phyloP scores from a whole-genome alignment of 2,888 invertebrate genomes.

The Epinotia nisella region DNA sequence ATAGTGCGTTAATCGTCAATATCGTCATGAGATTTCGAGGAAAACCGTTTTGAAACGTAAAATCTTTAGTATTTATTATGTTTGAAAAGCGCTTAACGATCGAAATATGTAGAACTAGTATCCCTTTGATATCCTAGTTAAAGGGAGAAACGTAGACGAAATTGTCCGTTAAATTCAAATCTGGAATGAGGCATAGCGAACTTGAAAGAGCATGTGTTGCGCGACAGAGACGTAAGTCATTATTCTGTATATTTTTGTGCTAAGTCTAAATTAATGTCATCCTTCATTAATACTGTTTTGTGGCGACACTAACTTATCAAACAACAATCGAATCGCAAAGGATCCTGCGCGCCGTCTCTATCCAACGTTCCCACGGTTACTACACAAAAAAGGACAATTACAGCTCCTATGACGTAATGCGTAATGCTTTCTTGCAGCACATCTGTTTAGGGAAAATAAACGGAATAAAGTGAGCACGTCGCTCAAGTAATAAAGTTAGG shows the following conservation, averaged over 20 bases:
- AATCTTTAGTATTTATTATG: too few species aligned
- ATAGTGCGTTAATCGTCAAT: too few species aligned
- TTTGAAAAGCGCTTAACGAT: too few species aligned
- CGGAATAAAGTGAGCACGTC: background rate
- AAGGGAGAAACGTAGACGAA: too few species aligned
- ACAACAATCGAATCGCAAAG: constrained; percentile 6
- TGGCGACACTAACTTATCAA: background rate
- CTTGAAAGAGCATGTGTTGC: background rate
- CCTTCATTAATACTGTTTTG: background rate
- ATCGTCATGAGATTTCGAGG: too few species aligned
- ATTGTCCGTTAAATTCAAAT: too few species aligned
- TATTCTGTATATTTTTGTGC: background rate
- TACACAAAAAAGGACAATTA: constrained; percentile 2
- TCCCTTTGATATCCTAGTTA: too few species aligned
- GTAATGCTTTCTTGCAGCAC: background rate
- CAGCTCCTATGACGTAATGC: constrained; percentile 17
- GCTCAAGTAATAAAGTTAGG: constrained; percentile 18
- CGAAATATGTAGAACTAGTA: too few species aligned
- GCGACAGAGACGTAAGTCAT: background rate
- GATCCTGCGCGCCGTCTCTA: background rate
- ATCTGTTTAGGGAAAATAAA: constrained; percentile 18
- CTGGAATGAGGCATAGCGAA: background rate
- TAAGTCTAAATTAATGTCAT: too few species aligned
- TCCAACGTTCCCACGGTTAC: constrained; percentile 10
- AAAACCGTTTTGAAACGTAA: too few species aligned